phyloP scores from a whole-genome alignment of 2,888 invertebrate species.

The Macaria liturata region DNA sequence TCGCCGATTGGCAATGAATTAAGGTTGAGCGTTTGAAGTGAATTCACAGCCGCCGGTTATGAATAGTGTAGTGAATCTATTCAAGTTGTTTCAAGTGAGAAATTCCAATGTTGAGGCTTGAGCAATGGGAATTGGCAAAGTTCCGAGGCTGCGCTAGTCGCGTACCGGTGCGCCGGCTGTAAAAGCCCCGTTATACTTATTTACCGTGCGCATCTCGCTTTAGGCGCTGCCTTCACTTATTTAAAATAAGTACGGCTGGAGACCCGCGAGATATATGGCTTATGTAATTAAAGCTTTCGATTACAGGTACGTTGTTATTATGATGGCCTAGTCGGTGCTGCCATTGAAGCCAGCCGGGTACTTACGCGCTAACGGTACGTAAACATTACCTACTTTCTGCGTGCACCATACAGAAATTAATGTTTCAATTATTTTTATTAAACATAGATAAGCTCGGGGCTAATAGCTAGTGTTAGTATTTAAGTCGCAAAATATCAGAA shows the following conservation, averaged over 20 bases:
- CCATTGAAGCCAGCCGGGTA: background rate
- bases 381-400: no score
- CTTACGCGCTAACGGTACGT: background rate
- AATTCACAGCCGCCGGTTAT: constrained; percentile 27
- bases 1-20: constrained; percentile 45
- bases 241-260: constrained; percentile 47
- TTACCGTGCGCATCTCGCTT: constrained; percentile 79
- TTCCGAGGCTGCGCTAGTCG: constrained; percentile 69
- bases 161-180: constrained; percentile 70
- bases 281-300: constrained; percentile 14
- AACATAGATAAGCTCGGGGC: no score
- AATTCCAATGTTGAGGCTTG: constrained; percentile 74
- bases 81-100: constrained; percentile 73
- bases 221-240: constrained; percentile 66
- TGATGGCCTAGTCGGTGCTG: constrained; percentile 1
- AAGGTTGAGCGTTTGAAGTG: constrained; percentile 40
- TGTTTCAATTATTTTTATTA: no score
- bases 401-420: no score
- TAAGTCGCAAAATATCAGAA: no score
- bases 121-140: constrained; percentile 81
- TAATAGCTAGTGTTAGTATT: no score
- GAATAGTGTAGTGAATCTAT: constrained; percentile 56
- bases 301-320: constrained; percentile 3
- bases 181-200: constrained; percentile 80
- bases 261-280: constrained; percentile 15